A percentile compares a stretch with the other conserved stretches of the same genome.
Evolutionary conservation across 2,797 vertebrate species (phyloP).

Genomic region (Lacerta agilis): DNA sequence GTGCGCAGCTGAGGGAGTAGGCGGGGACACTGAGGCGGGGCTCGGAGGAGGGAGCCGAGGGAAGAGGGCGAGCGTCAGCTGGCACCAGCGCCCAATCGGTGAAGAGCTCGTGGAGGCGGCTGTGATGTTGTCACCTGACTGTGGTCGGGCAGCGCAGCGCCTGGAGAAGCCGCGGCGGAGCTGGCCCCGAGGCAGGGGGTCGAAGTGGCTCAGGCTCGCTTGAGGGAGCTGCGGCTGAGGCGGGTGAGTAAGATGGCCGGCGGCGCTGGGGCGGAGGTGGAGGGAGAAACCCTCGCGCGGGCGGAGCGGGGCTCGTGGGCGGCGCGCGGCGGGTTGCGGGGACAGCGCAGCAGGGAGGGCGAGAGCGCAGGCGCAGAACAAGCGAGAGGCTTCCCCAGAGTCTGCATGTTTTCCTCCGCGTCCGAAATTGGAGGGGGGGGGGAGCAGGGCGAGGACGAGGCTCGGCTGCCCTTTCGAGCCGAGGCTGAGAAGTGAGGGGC

Average conservation of each 20-base stretch:
- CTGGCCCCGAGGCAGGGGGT: fast-evolving
- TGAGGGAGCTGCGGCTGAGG: neutral
- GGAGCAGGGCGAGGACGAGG: neutral
- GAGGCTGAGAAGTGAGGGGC: constrained; percentile 37
- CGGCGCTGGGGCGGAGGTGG: fast-evolving
- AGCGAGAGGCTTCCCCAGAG: too few species aligned
- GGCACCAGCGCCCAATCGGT: constrained; percentile 45
- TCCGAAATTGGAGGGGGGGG: too few species aligned
- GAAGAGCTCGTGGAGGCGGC: constrained; percentile 30
- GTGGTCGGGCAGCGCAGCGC: constrained; percentile 33
- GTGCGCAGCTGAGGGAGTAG: neutral
- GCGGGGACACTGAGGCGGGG: fast-evolving
- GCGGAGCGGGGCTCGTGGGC: too few species aligned
- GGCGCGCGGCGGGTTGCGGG: neutral
- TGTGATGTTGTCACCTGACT: constrained; percentile 59
- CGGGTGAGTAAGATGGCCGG: neutral
- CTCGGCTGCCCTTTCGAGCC: neutral
- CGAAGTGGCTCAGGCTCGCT: neutral
- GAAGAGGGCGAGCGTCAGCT: constrained; percentile 3
- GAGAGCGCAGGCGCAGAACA: constrained; percentile 5
- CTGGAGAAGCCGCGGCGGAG: neutral
- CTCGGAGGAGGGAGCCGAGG: fast-evolving
- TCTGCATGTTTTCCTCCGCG: neutral
- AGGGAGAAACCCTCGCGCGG: neutral
- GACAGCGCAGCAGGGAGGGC: neutral